Base-by-base conservation (phyloP, 64 coral and sea anemone genomes). In the Stylophora pistillata region DNA sequence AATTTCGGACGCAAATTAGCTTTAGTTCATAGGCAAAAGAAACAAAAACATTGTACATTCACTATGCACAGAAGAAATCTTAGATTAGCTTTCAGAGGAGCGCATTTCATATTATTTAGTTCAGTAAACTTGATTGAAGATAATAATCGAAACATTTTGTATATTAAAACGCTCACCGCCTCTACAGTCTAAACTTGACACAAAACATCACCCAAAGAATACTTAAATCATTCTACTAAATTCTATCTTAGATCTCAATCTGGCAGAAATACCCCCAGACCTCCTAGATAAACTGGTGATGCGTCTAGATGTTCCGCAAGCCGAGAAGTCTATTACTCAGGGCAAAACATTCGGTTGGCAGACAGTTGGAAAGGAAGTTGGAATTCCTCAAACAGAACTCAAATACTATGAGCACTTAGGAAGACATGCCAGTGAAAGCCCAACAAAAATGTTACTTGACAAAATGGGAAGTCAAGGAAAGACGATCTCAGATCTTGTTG, bases 261-360 rank as follows among this genome's bases (percentile, higher is more conserved):
- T 84, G 53, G n/a, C 31, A 21, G 33, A 84, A 17, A 84, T 84
- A 52, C 80, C 80, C 14, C 80, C 31, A 25, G 80, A 84, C n/a
- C 62, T 84, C 16, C 60, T 69, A 18, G 37, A 84, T 32, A 53
- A 26, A 13, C 23, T 84, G 62, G 15, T 84, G 13, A 26, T 2
- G 33, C 18, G 11, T 13, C 15, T 84, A 10, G 80, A 84, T 7
- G 62, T 53, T 15, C 18, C 79, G 2, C 61, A 84, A 1, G 13
- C 33, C 7, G 37, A 47, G 7, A 3, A 47, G 37, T 47, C 37
- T 47, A 7, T 47, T 69, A 13, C 18, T 25, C 10, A 70, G 27
- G 52, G n/a, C 32, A 27, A 27, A n/a, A 3, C 9, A 62, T 84
- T 27, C 16, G 80, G 61, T 41, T 84, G 80, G 80, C n/a, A 69